phyloP scores from a whole-genome alignment of 1,140 invertebrate species.

The Drosophila carrolli region DNA sequence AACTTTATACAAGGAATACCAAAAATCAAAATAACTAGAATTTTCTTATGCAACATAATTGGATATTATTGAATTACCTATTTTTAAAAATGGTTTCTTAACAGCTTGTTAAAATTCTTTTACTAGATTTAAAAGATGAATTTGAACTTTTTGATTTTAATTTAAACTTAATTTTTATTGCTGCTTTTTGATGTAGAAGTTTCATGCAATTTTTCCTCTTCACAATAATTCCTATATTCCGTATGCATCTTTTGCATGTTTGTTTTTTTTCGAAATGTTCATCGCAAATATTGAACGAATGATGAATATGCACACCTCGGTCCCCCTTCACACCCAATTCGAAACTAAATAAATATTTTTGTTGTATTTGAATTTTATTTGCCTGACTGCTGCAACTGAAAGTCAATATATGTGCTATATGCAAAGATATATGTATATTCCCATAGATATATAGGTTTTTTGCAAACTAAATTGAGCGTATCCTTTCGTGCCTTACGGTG shows the following conservation, averaged over 20 bases:
- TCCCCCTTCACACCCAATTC: neutral
- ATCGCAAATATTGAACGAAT: constrained; percentile 22
- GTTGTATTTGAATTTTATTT: constrained; percentile 33
- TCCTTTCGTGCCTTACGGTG: constrained; percentile 56
- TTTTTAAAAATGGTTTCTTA: neutral
- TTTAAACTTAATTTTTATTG: neutral
- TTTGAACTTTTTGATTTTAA: neutral
- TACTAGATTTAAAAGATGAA: too few relatives aligned
- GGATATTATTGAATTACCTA: too few relatives aligned
- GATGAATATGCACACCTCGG: constrained; percentile 12
- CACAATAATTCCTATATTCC: constrained; percentile 2
- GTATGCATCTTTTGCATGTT: constrained; percentile 8
- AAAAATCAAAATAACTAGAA: too few relatives aligned
- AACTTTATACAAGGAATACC: too few relatives aligned
- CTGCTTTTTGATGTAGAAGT: neutral
- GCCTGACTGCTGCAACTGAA: constrained; percentile 16
- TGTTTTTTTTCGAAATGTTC: constrained; percentile 19
- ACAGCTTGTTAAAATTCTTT: too few relatives aligned
- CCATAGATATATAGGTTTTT: constrained; percentile 32
- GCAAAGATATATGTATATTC: constrained; percentile 1
- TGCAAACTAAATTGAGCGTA: constrained; percentile 63
- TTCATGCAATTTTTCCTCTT: neutral
- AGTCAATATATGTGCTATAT: constrained; percentile 24
- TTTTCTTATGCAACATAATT: too few relatives aligned
- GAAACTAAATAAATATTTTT: constrained; percentile 46